A percentile compares a stretch with the other conserved stretches of the same genome.
phyloP scores from a whole-genome alignment of 2,888 invertebrate genomes.

The Mythimna albipuncta region DNA sequence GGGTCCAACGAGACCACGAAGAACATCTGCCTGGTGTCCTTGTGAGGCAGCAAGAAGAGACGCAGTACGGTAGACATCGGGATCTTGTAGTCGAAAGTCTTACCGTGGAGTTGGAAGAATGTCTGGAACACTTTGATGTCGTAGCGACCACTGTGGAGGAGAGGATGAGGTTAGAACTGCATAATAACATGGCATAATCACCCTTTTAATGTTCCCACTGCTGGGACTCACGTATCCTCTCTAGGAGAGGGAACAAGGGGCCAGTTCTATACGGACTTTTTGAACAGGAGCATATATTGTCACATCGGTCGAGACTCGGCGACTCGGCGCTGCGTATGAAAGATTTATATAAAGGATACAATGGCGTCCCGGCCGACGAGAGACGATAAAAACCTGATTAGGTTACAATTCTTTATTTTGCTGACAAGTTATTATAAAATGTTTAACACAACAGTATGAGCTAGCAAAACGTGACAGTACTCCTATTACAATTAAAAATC shows the following conservation, averaged over 20 bases:
- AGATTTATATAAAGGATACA: background rate
- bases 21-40: conserved; percentile 99
- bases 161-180: conserved; percentile 6
- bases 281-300: background rate
- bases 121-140: conserved; percentile 98
- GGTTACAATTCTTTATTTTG: background rate
- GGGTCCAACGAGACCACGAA: conserved; percentile 99
- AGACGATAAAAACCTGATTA: background rate
- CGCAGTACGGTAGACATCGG: conserved; percentile 99
- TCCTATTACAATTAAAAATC: no score
- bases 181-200: no score
- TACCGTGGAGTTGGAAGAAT: conserved; percentile 94
- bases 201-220: no score
- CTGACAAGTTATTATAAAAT: background rate
- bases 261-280: background rate
- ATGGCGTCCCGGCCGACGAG: background rate
- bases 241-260: no score
- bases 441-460: no score
- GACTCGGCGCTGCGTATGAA: background rate
- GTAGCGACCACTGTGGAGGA: conserved; percentile 96
- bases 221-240: no score
- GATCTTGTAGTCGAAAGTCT: conserved; percentile 99
- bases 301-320: background rate
- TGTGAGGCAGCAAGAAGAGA: conserved; percentile 98
- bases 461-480: no score